Conservation (phyloP, 2,888 invertebrate species). For the Leptinotarsa peninsularis region DNA sequence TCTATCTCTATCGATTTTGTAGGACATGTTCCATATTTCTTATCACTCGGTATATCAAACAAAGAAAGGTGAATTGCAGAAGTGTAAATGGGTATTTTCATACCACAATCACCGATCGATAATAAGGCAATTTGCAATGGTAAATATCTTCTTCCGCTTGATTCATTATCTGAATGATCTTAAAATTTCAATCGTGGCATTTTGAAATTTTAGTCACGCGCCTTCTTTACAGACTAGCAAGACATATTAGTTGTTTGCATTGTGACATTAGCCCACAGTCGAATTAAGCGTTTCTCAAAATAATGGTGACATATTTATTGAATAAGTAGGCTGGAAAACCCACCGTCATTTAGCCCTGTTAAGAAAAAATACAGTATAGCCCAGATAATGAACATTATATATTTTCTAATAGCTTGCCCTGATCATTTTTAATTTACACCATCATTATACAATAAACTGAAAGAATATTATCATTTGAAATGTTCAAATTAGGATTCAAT, state of each 20-base stretch:
- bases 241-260: constrained; percentile 7
- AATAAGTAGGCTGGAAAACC: constrained; percentile 16
- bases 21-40: not conserved
- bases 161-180: constrained; percentile 34
- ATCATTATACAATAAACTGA: no score
- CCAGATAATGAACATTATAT: not conserved
- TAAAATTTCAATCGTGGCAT: constrained; percentile 23
- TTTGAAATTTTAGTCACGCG: constrained; percentile 32
- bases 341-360: not conserved
- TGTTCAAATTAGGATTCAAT: no score
- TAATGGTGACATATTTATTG: constrained; percentile 9
- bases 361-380: not conserved
- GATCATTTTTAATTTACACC: no score
- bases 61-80: not conserved
- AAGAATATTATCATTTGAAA: no score
- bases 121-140: constrained; percentile 39
- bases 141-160: constrained; percentile 38
- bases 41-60: not conserved
- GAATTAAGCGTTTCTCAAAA: constrained; percentile 13
- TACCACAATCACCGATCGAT: constrained; percentile 17
- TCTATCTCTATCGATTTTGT: not conserved
- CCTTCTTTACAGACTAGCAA: constrained; percentile 27
- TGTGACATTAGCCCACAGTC: constrained; percentile 17
- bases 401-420: not conserved
- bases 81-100: constrained; percentile 29